phyloP scores from a whole-genome alignment of 2,113 vertebrate genomes.

The Amazona guildingii region DNA sequence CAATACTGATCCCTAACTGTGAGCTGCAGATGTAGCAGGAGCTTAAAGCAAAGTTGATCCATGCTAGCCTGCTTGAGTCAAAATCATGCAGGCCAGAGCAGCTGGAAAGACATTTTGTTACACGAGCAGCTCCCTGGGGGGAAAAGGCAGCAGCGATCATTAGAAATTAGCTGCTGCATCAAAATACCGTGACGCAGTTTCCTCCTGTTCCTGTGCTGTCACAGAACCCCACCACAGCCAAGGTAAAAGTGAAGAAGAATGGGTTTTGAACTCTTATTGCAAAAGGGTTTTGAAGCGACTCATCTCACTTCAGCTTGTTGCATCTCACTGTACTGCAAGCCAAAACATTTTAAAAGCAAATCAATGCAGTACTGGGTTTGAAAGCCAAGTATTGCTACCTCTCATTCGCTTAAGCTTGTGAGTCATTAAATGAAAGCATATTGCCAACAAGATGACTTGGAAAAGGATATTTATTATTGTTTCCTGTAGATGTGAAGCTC shows the following conservation, averaged over 20 bases:
- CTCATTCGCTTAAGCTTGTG: not conserved
- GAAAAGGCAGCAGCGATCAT: not conserved
- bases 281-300: not conserved
- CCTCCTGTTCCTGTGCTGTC: not conserved
- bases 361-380: not conserved
- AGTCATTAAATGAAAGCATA: not conserved
- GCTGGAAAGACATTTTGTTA: not conserved
- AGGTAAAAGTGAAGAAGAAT: not conserved
- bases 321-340: not conserved
- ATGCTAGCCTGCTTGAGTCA: not conserved
- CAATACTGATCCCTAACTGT: fast-evolving
- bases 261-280: not conserved
- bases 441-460: not conserved
- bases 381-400: not conserved
- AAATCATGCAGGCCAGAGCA: not conserved
- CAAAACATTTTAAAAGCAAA: not conserved
- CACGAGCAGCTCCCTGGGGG: not conserved
- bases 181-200: not conserved
- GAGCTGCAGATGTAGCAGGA: not conserved
- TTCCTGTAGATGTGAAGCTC: not conserved
- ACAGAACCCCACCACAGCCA: not conserved
- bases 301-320: not conserved
- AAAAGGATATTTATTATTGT: not conserved
- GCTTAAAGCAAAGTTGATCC: not conserved
- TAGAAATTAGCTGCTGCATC: not conserved